Evolutionary conservation across 2,797 vertebrate species (phyloP).

Genomic region (Dicrostonyx torquatus): DNA sequence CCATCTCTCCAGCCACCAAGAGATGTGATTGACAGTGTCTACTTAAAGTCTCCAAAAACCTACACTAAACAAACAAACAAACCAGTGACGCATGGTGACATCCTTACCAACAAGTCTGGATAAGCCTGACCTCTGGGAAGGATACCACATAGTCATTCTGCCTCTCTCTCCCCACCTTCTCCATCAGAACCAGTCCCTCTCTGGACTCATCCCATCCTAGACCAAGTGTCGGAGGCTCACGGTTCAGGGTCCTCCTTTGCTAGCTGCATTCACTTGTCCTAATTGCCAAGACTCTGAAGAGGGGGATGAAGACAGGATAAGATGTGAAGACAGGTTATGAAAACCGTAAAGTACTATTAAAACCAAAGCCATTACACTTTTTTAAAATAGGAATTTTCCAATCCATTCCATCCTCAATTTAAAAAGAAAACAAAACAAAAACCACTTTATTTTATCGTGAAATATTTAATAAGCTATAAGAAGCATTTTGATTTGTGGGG

Average conservation of each 20-base stretch:
- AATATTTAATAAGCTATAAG: conserved; percentile 66
- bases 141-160: background rate
- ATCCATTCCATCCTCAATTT: conserved; percentile 1
- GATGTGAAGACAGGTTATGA: background rate
- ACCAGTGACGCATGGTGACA: background rate
- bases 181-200: background rate
- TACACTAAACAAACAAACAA: background rate
- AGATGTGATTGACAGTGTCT: background rate
- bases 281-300: conserved; percentile 34
- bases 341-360: background rate
- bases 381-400: background rate
- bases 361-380: background rate
- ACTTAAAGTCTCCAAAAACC: conserved; percentile 6
- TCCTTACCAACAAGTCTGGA: background rate
- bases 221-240: background rate
- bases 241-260: background rate
- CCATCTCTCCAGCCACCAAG: background rate
- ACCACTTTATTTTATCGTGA: conserved; percentile 49
- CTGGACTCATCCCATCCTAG: background rate
- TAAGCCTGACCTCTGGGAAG: background rate
- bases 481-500: conserved; percentile 71
- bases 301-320: background rate
- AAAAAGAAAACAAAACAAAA: background rate
- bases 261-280: conserved; percentile 9
- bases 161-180: background rate